Base-by-base conservation (phyloP, 2,888 invertebrate genomes). In the Polietes domitor region DNA sequence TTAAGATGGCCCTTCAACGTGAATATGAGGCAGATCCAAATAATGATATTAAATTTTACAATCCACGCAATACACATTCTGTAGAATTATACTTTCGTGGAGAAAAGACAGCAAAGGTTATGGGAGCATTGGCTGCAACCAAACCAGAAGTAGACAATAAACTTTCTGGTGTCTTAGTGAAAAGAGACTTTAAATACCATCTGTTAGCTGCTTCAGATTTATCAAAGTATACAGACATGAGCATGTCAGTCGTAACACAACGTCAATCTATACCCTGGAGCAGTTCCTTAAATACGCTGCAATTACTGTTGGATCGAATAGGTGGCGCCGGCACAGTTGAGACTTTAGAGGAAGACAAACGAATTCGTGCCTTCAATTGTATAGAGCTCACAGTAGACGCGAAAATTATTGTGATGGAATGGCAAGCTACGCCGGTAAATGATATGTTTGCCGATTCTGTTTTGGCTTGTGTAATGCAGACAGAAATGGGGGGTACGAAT, bases 371-470 rank as follows among this genome's bases (percentile, higher is more conserved):
- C 6, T 98, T 98, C 92, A 95, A 95, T 87, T 95, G 95, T 86
- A 93, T 99, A 58, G 97, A 97, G 86, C 94, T 99, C 47, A 94
- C 94, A 0, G 93, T 98, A 17, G 97, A 98, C 86, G 95, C 95
- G 47, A 95, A 95, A 91, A 94, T 97, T 87, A 96, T 98, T 32
- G 95, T 96, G 0, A 94, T 99, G 80, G 98, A 98, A 94, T 99
- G 99, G 99, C 94, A 95, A 61, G 98, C 98, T 7, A 97, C 96
- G 90, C 98, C 99, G 0, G 96, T 98, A 63, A 96, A 98, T 89
- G 99, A 99, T 92, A 99, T 99, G 98, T 99, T 96, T 92, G 99
- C 99, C 32, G 99, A 99, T 93, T 97, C 99, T 32, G 96, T 98
- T 32, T 94, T 98, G 76, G 96, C 97, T 0, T 97, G 96, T 58